Evolutionary conservation across 2,797 vertebrate genomes (phyloP), one percentile per base, ranked within the genome.

Genomic region (Cheirogaleus major): DNA sequence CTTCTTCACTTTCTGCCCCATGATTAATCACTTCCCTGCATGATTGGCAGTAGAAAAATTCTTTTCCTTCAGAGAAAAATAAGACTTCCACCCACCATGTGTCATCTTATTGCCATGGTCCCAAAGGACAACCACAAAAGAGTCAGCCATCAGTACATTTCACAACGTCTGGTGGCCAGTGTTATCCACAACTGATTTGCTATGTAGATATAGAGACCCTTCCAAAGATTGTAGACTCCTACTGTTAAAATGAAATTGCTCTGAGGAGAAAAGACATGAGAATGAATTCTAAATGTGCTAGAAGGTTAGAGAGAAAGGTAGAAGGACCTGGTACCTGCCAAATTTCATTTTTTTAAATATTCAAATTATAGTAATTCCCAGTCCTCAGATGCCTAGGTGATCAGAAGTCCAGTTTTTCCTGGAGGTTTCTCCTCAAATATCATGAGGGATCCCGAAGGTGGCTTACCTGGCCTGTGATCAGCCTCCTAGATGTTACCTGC

Each of bases 61-160:
- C 23, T 67, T 96, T 93, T 91, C 25, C 57, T 86, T 81, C 23
- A 18, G 57, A 65, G 48, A 81, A 89, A 91, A 69, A 41, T 38
- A 27, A 14, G 52, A 20, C 15, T 38, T 90, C 41, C 23, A 76
- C 72, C 84, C 35, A 65, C 41, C 2, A 4, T 20, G 48, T 45
- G 14, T 90, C 73, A 72, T 67, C 55, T 95, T 94, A 82, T 80
- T 52, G 86, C 78, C 48, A 72, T 50, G 55, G 48, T 82, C 84
- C 94, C 85, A 69, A 88, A 93, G 91, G 52, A 75, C 32, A 61
- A 27, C 27, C 41, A 52, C 20, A 17, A 52, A 92, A 50, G 63
- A 65, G 67, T 57, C 89, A 89, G 65, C 45, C 23, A 0, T 30
- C 30, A 25, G 70, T 82, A 65, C 52, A 50, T 45, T 89, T 83